Conservation (phyloP, 2,888 invertebrate species). For the Drosophila melanosoma region DNA sequence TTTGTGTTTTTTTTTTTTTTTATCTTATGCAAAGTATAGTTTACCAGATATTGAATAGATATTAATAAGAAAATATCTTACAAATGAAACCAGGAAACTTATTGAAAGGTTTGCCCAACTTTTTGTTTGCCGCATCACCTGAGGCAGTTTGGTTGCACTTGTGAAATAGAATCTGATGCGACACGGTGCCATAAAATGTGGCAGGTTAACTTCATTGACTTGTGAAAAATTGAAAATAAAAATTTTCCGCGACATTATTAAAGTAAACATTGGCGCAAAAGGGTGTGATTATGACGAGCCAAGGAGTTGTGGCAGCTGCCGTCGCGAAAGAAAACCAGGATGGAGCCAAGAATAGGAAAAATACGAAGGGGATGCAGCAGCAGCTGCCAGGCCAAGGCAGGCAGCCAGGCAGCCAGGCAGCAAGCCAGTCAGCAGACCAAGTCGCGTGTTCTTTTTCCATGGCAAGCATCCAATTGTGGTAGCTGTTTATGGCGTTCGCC, state of each 20-base stretch:
- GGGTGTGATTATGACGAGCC: conserved; percentile 78
- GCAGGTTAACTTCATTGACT: conserved; percentile 78
- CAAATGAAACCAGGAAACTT: background rate
- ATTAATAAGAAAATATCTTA: background rate
- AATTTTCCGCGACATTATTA: conserved; percentile 81
- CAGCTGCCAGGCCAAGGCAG: conserved; percentile 15
- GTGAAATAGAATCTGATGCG: background rate
- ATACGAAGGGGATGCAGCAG: background rate
- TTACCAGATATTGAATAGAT: background rate
- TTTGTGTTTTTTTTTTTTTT: background rate
- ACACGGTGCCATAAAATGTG: conserved; percentile 61
- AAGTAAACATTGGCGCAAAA: conserved; percentile 79
- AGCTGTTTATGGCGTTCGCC: conserved; percentile 77
- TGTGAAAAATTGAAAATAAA: conserved; percentile 79
- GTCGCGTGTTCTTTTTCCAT: conserved; percentile 53
- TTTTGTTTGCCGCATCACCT: fast-evolving
- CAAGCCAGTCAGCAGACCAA: conserved; percentile 4
- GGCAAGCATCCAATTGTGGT: conserved; percentile 79
- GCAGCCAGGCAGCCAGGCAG: background rate
- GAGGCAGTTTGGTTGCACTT: background rate
- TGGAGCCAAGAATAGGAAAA: background rate
- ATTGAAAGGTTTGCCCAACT: background rate
- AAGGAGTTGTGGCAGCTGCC: conserved; percentile 60
- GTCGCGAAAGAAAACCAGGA: background rate
- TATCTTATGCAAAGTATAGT: background rate